Conservation (phyloP, 1,140 invertebrate species). For the Drosophila funebris region DNA sequence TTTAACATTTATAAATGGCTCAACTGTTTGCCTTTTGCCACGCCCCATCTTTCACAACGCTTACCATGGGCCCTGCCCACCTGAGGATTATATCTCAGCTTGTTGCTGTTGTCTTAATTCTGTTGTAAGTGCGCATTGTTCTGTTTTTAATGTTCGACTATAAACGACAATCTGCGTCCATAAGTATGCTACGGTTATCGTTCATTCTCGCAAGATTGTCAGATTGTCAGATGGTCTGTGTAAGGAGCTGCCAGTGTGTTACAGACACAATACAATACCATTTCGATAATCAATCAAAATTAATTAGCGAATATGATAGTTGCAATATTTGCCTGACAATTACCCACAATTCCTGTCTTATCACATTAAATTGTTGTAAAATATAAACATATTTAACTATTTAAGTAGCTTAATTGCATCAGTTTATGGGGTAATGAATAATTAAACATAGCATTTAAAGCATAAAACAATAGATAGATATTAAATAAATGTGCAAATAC, state of each 20-base stretch:
- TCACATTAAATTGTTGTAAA: neutral
- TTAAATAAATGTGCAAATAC: conserved; percentile 6
- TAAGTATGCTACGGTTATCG: conserved; percentile 7
- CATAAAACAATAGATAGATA: conserved; percentile 19
- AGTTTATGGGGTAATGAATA: conserved; percentile 48
- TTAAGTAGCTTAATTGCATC: conserved; percentile 70
- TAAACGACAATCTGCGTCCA: neutral
- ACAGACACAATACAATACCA: too few relatives aligned
- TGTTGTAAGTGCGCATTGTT: conserved; percentile 24
- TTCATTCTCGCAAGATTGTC: too few relatives aligned
- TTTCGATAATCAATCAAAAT: neutral
- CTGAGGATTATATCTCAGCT: conserved; percentile 30
- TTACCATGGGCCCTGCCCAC: neutral
- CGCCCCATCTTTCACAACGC: neutral
- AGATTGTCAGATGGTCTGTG: too few relatives aligned
- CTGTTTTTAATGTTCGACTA: conserved; percentile 1
- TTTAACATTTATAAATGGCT: conserved; percentile 43
- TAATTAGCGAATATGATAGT: conserved; percentile 41
- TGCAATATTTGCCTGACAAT: conserved; percentile 37
- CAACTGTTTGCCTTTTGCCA: neutral
- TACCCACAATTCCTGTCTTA: neutral
- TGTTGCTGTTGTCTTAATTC: conserved; percentile 17
- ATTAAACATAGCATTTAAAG: conserved; percentile 49
- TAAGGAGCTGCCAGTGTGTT: too few relatives aligned
- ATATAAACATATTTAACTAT: conserved; percentile 53